Percentiles rank a stretch among this genome's conserved stretches.
phyloP scores from a whole-genome alignment of 2,888 invertebrate species.

The Atrina japonica region DNA sequence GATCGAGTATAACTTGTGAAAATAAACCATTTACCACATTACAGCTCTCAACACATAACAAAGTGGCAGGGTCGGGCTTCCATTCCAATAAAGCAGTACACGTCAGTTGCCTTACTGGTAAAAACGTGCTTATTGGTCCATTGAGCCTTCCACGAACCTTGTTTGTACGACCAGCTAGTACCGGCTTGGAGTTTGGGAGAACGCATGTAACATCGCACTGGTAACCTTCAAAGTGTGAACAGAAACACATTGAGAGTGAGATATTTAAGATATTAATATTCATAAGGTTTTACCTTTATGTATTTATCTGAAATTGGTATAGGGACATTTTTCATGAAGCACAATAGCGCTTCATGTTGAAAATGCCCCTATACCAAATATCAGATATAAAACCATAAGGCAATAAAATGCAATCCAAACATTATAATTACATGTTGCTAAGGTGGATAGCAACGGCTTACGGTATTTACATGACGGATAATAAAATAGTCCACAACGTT shows the following conservation, averaged over 20 bases:
- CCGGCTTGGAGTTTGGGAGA: conserved; percentile 46
- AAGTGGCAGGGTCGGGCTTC: conserved; percentile 56
- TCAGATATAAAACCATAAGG: no score
- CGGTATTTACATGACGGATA: no score
- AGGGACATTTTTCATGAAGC: no score
- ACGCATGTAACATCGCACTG: conserved; percentile 59
- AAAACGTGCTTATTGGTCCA: conserved; percentile 3
- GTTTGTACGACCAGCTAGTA: conserved; percentile 30
- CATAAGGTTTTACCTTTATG: neutral
- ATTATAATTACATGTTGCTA: no score
- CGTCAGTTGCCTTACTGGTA: conserved; percentile 45
- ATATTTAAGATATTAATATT: neutral
- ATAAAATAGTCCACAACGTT: no score
- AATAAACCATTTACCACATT: conserved; percentile 56
- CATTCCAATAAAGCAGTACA: conserved; percentile 64
- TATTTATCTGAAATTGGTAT: no score
- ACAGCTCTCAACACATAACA: conserved; percentile 61
- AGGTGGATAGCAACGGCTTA: no score
- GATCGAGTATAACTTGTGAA: no score
- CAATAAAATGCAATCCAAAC: no score
- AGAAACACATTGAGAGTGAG: neutral
- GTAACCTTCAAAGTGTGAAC: conserved; percentile 49
- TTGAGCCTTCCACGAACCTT: conserved; percentile 31
- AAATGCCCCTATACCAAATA: no score
- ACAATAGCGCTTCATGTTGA: no score